Base-by-base conservation (phyloP, 37 sponge, comb jelly and placozoan genomes). In the Aplysina aerophoba region DNA sequence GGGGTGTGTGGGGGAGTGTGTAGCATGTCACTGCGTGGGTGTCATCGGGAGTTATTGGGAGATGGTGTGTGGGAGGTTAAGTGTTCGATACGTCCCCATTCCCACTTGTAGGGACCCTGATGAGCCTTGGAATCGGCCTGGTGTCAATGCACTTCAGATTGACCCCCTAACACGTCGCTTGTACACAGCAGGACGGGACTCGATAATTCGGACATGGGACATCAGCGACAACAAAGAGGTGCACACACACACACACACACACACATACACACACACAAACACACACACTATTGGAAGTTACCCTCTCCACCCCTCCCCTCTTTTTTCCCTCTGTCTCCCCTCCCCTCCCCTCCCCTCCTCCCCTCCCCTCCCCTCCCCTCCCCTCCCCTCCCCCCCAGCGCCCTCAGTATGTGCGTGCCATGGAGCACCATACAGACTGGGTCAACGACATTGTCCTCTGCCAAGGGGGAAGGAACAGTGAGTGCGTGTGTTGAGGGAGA, bases 401-500 rank as follows among this genome's bases (percentile, higher is more conserved):
- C 56, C 71, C 31, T 27, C 66, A 34, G 31, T 81, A 74, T 44
- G 38, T 80, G 25, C 68, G 38, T 66, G 87, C 93, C 0, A 59
- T 96, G 87, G 99, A 99, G 35, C 97, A 96, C 66, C 99, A 99
- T 81, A 93, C 97, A 0, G 99, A 96, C 82, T 99, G 99, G 99
- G 92, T 99, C 56, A 99, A 96, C 58, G 95, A 94, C 57, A 92
- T 98, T 25, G 87, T 93, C 21, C 81, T 97, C 22, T 92, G 91
- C 31, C 69, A 66, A 35, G 85, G 90, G 24, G 89, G 91, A 4
- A 90, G 74, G 15, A 63, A 83, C 37, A 24, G 86, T 90, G 56
- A 59, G 89, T 37, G 37, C 21, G 3, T 16, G 53, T 67, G 86
- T 81, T 66, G 13, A 44, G 15, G 33, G 21, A 31, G 36, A 24